Percentiles rank a stretch among this genome's conserved stretches.
Conservation (phyloP, 2,888 invertebrate species). For the Drosophila siamana region DNA sequence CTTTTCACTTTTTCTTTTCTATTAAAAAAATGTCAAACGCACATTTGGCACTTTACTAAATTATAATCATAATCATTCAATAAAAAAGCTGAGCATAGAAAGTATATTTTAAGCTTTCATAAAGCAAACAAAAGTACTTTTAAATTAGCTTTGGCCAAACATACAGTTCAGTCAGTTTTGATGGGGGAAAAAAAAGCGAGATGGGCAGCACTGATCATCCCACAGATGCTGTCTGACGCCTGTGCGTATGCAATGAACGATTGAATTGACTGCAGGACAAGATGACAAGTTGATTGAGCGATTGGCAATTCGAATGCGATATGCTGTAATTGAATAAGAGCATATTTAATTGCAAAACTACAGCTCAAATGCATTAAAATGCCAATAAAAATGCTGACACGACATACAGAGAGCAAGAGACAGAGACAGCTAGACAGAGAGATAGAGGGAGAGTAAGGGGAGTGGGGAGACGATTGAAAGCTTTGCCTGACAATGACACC, state of each 20-base stretch:
- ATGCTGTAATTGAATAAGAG: constrained; percentile 28
- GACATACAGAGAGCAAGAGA: constrained; percentile 1
- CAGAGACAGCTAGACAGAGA: constrained; percentile 2
- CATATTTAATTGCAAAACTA: constrained; percentile 23
- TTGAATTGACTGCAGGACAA: constrained; percentile 23
- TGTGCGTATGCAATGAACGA: constrained; percentile 40
- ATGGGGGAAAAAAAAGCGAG: neutral
- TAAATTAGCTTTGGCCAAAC: neutral
- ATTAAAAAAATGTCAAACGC: too few species aligned
- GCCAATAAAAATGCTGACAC: constrained; percentile 18
- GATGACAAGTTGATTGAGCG: constrained; percentile 8
- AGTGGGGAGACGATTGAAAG: constrained; percentile 10
- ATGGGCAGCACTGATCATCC: neutral
- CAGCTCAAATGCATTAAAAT: constrained; percentile 37
- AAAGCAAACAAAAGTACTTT: too few species aligned
- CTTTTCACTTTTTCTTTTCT: too few species aligned
- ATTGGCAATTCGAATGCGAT: constrained; percentile 9
- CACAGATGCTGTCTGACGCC: constrained; percentile 20
- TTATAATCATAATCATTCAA: too few species aligned
- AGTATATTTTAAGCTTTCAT: too few species aligned
- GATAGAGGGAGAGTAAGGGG: constrained; percentile 13
- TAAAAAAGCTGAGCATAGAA: too few species aligned
- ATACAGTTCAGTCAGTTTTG: neutral
- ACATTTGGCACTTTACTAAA: too few species aligned
- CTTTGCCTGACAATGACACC: constrained; percentile 73